phyloP scores from a whole-genome alignment of 1,140 invertebrate genomes.

The Formica selysi region DNA sequence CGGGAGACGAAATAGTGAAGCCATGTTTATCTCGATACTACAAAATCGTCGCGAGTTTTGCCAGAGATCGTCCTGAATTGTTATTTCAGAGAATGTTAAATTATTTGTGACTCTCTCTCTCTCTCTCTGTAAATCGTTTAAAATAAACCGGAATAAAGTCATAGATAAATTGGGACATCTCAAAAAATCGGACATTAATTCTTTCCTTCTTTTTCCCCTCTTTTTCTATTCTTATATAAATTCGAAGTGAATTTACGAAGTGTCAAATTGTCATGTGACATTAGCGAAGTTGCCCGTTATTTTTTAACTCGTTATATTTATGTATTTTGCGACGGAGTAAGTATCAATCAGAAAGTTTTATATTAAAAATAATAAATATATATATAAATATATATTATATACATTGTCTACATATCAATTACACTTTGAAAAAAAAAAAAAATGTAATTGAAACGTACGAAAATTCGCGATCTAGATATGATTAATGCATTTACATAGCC shows the following conservation, averaged over 20 bases:
- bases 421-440: not conserved
- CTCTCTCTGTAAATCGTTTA: not conserved
- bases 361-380: not conserved
- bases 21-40: not conserved
- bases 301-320: not conserved
- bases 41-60: not conserved
- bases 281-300: not conserved
- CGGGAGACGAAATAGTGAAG: not conserved
- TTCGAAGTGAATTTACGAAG: not conserved
- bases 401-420: not conserved
- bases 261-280: not conserved
- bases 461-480: not conserved
- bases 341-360: not conserved
- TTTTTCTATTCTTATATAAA: not conserved
- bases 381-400: not conserved
- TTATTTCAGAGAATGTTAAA: not conserved
- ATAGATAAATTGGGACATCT: not conserved
- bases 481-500: not conserved
- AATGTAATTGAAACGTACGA: not conserved
- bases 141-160: not conserved
- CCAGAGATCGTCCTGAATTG: not conserved
- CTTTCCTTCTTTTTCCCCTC: not conserved
- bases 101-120: not conserved
- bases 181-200: not conserved
- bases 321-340: not conserved